These are phyloP conservation scores for Rhopalosiphum nymphaeae DNA, from an alignment of 2,888 invertebrate species.

Conservation along the genomic window DNA sequence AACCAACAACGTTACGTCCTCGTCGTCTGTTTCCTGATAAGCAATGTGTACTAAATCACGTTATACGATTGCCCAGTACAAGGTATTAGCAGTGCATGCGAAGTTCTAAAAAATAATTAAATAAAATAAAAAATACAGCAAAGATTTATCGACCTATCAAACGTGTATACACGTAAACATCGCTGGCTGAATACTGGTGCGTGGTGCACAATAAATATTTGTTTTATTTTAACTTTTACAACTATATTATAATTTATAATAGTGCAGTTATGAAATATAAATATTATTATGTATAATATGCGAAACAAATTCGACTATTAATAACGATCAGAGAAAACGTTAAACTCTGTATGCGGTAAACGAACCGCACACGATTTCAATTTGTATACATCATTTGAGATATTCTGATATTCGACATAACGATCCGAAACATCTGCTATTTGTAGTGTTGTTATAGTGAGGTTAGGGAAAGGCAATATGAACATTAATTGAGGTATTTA, in stretches of 20 bases:
- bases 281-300: not conserved
- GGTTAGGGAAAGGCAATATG: not conserved
- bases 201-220: not conserved
- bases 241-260: slow-evolving; percentile 10
- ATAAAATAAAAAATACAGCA: not conserved
- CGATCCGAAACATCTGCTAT: not conserved
- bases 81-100: not conserved
- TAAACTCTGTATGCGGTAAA: not conserved
- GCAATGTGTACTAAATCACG: slow-evolving; percentile 18
- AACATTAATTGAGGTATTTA: not conserved
- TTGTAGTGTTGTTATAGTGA: not conserved
- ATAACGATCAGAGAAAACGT: not conserved
- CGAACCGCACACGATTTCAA: slow-evolving; percentile 8
- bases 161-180: not conserved
- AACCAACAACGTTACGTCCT: not conserved
- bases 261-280: not conserved
- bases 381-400: not conserved
- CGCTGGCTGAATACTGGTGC: not conserved
- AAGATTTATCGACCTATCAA: slow-evolving; percentile 36
- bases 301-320: not conserved
- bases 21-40: slow-evolving; percentile 22
- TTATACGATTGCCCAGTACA: not conserved
- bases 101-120: slow-evolving; percentile 22
- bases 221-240: slow-evolving; percentile 6
- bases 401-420: not conserved